Conservation (phyloP, 37 sponge, comb jelly and placozoan genomes). For the Agelas oroides region DNA sequence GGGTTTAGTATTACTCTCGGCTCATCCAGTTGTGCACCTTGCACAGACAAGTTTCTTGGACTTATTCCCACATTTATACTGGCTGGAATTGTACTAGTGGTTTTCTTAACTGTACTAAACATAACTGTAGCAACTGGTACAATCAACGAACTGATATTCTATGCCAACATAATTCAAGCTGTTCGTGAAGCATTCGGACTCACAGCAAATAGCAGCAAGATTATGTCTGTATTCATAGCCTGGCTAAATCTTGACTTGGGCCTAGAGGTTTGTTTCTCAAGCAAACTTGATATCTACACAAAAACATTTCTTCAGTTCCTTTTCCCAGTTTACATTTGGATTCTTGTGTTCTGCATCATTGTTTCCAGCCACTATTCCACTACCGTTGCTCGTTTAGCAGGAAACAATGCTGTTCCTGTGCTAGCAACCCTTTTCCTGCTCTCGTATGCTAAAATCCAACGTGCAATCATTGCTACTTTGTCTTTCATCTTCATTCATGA, state of each 20-base stretch:
- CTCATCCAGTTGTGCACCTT: neutral
- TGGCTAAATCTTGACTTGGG: constrained; percentile 18
- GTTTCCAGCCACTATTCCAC: neutral
- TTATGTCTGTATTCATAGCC: neutral
- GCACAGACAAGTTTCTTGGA: neutral
- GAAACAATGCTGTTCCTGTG: neutral
- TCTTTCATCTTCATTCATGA: neutral
- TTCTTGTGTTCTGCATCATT: neutral
- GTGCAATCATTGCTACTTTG: neutral
- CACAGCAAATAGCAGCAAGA: neutral
- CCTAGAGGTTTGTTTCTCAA: neutral
- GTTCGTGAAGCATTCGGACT: neutral
- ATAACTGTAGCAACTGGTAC: neutral
- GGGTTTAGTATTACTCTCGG: constrained; percentile 1
- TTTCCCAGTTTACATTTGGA: constrained; percentile 12
- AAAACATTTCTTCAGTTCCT: constrained; percentile 16
- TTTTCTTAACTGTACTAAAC: neutral
- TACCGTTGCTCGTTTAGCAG: neutral
- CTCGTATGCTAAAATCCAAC: constrained; percentile 9
- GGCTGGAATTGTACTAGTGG: neutral
- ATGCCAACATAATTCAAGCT: neutral
- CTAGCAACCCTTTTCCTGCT: constrained; percentile 7
- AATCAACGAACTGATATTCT: neutral
- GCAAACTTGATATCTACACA: neutral
- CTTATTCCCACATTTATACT: neutral